Evolutionary conservation across 2,797 vertebrate genomes (phyloP).

Genomic region (Ambastaia sidthimunki): DNA sequence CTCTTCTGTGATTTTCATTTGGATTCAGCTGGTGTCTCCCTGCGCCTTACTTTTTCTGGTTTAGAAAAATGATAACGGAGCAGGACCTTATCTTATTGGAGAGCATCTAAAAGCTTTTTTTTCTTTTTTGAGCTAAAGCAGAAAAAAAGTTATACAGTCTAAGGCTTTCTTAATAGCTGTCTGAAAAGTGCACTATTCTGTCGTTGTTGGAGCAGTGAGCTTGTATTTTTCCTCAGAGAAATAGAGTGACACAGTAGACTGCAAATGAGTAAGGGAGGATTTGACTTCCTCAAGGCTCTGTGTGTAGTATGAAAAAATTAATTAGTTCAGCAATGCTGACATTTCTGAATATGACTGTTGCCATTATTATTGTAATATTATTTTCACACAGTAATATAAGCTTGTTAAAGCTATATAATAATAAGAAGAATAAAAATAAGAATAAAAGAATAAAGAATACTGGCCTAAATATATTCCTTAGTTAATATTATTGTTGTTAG

Average conservation of each 20-base stretch:
- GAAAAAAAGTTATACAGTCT: conserved; percentile 59
- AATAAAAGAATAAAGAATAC: not conserved
- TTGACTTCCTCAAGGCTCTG: not conserved
- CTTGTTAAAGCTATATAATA: too few relatives aligned
- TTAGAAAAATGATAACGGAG: conserved; percentile 58
- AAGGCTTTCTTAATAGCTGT: conserved; percentile 57
- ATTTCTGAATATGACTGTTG: not conserved
- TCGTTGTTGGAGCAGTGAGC: not conserved
- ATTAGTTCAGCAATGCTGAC: not conserved
- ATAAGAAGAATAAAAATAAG: too few relatives aligned
- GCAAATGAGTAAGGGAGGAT: not conserved
- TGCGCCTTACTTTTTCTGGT: conserved; percentile 60
- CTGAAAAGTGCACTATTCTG: conserved; percentile 56
- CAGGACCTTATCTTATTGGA: conserved; percentile 68
- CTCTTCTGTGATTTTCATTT: conserved; percentile 66
- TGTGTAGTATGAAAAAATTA: not conserved
- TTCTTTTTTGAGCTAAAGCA: conserved; percentile 63
- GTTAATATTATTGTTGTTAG: not conserved
- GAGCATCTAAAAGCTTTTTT: conserved; percentile 71
- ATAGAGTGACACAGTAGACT: conserved; percentile 5
- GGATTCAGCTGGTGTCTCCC: conserved; percentile 63
- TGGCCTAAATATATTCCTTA: not conserved
- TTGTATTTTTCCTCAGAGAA: not conserved
- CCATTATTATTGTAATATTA: not conserved
- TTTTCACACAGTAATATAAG: not conserved